Evolutionary conservation across 53 echinoderm and acorn worm species (phyloP).

Genomic region (Luidia sarsii): DNA sequence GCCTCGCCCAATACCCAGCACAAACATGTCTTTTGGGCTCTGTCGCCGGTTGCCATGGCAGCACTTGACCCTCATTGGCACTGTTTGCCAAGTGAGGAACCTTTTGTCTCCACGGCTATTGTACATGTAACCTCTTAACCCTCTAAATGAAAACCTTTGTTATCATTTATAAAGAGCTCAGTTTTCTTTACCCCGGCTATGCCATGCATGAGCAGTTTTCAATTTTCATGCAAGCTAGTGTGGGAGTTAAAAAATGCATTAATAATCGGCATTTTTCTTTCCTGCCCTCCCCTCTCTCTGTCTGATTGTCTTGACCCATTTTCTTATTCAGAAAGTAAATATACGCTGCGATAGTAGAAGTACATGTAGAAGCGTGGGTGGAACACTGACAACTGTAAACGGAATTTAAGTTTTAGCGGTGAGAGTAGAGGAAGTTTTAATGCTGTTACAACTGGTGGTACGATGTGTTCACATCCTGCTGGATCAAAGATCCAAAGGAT

Average conservation of each 20-base stretch:
- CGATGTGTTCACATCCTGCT: not conserved
- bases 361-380: too few species aligned
- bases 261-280: not conserved
- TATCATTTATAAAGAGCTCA: not conserved
- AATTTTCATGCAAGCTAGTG: slow-evolving; percentile 10
- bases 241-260: not conserved
- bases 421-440: slow-evolving; percentile 14
- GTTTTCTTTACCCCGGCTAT: not conserved
- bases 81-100: slow-evolving; percentile 8
- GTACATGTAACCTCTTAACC: slow-evolving; percentile 8
- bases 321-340: too few species aligned
- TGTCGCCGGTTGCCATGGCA: slow-evolving; percentile 23
- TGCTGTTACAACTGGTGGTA: not conserved
- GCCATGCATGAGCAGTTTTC: slow-evolving; percentile 8
- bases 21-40: not conserved
- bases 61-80: slow-evolving; percentile 35
- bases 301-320: slow-evolving; percentile 12
- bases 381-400: too few species aligned
- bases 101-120: slow-evolving; percentile 15
- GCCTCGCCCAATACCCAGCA: too few species aligned
- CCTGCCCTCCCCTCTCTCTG: not conserved
- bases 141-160: slow-evolving; percentile 40
- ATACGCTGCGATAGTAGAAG: too few species aligned
- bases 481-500: too few species aligned
- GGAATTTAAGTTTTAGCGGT: not conserved